A percentile compares a stretch with the other conserved stretches of the same genome.
Evolutionary conservation across 2,113 vertebrate genomes (phyloP).

Genomic region (Condylura cristata): DNA sequence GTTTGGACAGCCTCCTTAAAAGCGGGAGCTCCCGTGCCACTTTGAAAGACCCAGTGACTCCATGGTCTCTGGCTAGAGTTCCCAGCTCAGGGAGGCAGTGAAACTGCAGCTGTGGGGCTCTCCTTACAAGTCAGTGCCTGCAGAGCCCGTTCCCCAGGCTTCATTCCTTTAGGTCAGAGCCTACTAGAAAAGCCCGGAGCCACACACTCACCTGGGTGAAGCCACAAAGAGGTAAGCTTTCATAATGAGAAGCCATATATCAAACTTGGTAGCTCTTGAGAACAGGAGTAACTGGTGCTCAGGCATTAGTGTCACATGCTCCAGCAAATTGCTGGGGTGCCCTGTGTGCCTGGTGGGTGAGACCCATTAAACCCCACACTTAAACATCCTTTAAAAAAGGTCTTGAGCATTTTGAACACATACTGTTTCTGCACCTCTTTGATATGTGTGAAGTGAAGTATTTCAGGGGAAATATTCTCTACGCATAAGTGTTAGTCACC

Average conservation of each 20-base stretch:
- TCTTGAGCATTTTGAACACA: not conserved
- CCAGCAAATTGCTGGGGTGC: not conserved
- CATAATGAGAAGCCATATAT: conserved; percentile 42
- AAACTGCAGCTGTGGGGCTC: conserved; percentile 22
- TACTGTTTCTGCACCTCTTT: not conserved
- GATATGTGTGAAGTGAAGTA: not conserved
- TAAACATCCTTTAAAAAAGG: not conserved
- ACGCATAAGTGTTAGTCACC: not conserved
- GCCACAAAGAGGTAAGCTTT: conserved; percentile 64
- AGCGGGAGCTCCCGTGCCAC: not conserved
- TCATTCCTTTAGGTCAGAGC: conserved; percentile 35
- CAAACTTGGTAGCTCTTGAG: conserved; percentile 57
- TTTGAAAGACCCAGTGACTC: conserved; percentile 28
- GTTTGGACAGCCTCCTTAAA: conserved; percentile 64
- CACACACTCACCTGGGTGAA: conserved; percentile 17
- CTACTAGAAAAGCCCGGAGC: conserved; percentile 58
- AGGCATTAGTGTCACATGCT: not conserved
- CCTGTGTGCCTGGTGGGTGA: not conserved
- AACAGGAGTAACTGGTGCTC: conserved; percentile 30
- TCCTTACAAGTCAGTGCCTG: conserved; percentile 64
- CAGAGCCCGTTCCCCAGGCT: not conserved
- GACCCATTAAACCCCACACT: not conserved
- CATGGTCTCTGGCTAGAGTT: not conserved
- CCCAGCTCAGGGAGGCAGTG: not conserved
- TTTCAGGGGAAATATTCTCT: not conserved